phyloP scores from a whole-genome alignment of 1,140 invertebrate genomes.

The Trachelipus rathkii region DNA sequence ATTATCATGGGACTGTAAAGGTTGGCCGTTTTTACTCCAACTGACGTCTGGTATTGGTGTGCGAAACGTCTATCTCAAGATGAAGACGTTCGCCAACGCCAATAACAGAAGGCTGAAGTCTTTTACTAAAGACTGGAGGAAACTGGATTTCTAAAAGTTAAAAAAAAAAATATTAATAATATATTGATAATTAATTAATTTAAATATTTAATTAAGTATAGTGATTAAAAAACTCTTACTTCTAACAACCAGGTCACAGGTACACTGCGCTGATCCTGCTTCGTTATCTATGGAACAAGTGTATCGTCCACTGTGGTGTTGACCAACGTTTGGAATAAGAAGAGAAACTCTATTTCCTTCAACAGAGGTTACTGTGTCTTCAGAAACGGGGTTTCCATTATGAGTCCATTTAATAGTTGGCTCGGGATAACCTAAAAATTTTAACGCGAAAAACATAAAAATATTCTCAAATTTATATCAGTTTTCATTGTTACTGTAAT shows the following conservation, averaged over 20 bases:
- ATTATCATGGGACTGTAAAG: constrained; percentile 52
- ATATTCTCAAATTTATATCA: background rate
- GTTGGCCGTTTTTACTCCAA: constrained; percentile 75
- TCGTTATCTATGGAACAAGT: constrained; percentile 74
- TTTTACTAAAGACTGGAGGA: constrained; percentile 73
- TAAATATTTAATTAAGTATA: background rate
- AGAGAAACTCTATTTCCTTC: constrained; percentile 36
- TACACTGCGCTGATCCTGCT: constrained; percentile 64
- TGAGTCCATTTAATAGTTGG: constrained; percentile 70
- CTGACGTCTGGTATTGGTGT: constrained; percentile 87
- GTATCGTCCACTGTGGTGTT: constrained; percentile 66
- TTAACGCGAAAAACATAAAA: background rate
- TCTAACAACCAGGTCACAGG: constrained; percentile 70
- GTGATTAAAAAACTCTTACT: constrained; percentile 60
- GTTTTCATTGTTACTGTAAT: background rate
- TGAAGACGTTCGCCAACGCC: constrained; percentile 84
- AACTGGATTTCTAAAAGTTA: constrained; percentile 62
- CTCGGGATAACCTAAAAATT: constrained; percentile 58
- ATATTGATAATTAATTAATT: constrained; percentile 1
- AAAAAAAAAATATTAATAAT: background rate
- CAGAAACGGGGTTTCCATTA: constrained; percentile 55
- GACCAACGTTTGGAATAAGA: constrained; percentile 34
- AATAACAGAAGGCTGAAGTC: constrained; percentile 72
- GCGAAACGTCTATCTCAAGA: constrained; percentile 87
- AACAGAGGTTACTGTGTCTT: constrained; percentile 24